A percentile compares a stretch with the other conserved stretches of the same genome.
Conservation (phyloP, 2,797 vertebrate species). For the Pitangus sulphuratus region DNA sequence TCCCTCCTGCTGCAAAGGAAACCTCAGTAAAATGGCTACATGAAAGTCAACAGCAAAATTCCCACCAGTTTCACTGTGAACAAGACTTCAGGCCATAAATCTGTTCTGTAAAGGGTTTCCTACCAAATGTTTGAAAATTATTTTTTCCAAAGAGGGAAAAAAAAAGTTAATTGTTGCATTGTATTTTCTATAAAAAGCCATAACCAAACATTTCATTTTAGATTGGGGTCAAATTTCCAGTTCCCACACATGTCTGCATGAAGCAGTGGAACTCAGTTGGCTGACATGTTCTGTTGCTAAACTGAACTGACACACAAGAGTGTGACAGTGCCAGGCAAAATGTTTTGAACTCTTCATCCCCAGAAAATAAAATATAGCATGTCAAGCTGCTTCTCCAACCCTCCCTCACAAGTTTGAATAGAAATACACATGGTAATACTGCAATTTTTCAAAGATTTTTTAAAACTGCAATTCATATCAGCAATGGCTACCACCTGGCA, state of each 20-base stretch:
- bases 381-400: not conserved
- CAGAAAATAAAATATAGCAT: not conserved
- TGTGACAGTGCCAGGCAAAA: not conserved
- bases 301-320: not conserved
- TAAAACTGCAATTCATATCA: not conserved
- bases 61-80: slow-evolving; percentile 12
- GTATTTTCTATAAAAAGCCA: slow-evolving; percentile 13
- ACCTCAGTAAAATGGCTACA: slow-evolving; percentile 21
- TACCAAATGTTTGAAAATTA: slow-evolving; percentile 3
- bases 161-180: not conserved
- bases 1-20: slow-evolving; percentile 32
- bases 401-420: not conserved
- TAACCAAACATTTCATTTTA: slow-evolving; percentile 29
- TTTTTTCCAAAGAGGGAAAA: not conserved
- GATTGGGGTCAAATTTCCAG: not conserved
- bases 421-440: not conserved
- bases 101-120: slow-evolving; percentile 10
- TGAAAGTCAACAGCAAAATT: slow-evolving; percentile 25
- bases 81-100: slow-evolving; percentile 29
- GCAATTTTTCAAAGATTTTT: not conserved
- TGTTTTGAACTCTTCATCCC: not conserved
- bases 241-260: not conserved
- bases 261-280: not conserved
- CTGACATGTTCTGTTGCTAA: not conserved
- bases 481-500: slow-evolving; percentile 13